Conservation (phyloP, 2,113 vertebrate species). For the Turnix velox region DNA sequence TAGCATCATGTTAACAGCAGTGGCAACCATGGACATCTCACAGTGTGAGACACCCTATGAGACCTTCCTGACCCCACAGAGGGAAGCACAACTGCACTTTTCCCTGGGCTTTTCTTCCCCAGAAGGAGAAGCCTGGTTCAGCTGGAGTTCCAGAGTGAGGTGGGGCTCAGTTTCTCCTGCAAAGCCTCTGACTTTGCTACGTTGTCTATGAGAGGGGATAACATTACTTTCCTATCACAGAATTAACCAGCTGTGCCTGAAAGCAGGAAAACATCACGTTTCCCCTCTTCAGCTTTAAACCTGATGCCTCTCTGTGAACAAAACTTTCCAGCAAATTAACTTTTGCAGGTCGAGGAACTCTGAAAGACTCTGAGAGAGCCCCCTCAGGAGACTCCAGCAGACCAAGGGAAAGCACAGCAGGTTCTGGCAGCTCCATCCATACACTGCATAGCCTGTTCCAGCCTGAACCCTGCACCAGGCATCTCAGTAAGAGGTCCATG, state of each 20-base stretch:
- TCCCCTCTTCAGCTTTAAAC: slow-evolving; percentile 3
- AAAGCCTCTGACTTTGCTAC: background rate
- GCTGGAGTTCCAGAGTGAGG: background rate
- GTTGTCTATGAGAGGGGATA: background rate
- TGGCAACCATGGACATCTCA: background rate
- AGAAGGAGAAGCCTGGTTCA: background rate
- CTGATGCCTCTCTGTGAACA: background rate
- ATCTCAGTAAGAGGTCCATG: background rate
- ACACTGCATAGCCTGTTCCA: background rate
- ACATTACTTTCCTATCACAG: slow-evolving; percentile 3
- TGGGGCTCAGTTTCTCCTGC: background rate
- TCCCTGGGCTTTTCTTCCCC: background rate
- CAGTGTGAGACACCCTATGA: background rate
- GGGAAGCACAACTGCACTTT: background rate
- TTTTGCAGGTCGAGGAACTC: background rate
- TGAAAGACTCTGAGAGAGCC: no score
- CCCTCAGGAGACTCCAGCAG: background rate
- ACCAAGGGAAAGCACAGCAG: background rate
- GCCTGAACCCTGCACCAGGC: background rate
- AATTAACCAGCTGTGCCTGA: slow-evolving; percentile 5
- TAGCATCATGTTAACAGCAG: background rate
- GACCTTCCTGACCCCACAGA: background rate
- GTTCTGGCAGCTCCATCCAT: background rate
- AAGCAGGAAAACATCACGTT: slow-evolving; percentile 23
- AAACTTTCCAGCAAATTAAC: slow-evolving; percentile 9